Conservation (phyloP, 2,113 vertebrate genomes). For the Baryphthengus martii region DNA sequence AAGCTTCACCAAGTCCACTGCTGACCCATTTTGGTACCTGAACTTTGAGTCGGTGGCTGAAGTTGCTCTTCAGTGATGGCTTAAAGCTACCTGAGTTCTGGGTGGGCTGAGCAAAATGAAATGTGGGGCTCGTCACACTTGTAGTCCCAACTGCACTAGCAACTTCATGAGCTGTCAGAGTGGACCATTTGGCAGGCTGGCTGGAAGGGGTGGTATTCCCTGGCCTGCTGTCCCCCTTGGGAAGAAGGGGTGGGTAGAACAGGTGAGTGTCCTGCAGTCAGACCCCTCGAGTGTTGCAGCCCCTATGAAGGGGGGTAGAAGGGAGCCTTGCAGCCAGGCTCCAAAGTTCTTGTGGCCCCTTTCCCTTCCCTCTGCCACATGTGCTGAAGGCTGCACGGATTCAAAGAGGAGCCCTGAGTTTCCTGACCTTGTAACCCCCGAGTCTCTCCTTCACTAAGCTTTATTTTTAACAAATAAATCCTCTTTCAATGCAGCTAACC, state of each 20-base stretch:
- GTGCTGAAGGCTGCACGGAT: background rate
- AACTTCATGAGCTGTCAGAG: background rate
- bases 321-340: background rate
- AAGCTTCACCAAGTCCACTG: accelerated
- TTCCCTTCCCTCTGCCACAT: background rate
- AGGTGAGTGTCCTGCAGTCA: background rate
- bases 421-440: background rate
- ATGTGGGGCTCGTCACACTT: background rate
- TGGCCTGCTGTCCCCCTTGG: background rate
- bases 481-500: background rate
- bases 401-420: background rate
- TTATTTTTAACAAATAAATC: background rate
- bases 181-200: background rate
- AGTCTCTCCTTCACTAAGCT: background rate
- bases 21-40: background rate
- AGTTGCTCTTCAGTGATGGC: background rate
- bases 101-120: background rate
- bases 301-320: background rate
- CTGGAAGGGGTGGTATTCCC: background rate
- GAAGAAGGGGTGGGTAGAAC: background rate
- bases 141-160: background rate
- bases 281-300: background rate
- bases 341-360: background rate
- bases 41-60: background rate
- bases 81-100: background rate